Conservation (phyloP, 2,888 invertebrate species). For the Andrena flavipes region DNA sequence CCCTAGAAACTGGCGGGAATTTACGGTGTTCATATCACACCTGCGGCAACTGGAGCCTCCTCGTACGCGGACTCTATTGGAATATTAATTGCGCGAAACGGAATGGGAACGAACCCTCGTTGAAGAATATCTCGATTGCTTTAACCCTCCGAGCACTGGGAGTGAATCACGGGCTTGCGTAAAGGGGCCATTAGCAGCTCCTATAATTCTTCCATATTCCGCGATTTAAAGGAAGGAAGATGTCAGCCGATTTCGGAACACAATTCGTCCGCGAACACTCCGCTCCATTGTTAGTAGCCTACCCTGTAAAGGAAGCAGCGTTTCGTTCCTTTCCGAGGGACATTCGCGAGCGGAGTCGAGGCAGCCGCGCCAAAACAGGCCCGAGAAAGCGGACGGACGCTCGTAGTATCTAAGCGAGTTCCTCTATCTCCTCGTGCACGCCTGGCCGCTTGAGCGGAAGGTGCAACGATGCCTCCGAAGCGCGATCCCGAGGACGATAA, state of each 20-base stretch:
- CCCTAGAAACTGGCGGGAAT: constrained; percentile 35
- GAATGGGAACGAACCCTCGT: neutral
- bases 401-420: constrained; percentile 33
- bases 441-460: constrained; percentile 34
- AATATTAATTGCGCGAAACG: constrained; percentile 52
- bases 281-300: too few species aligned
- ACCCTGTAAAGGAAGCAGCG: too few species aligned
- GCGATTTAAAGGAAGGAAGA: neutral
- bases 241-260: too few species aligned
- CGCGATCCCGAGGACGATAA: constrained; percentile 77
- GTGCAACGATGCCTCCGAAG: constrained; percentile 71
- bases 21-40: constrained; percentile 61
- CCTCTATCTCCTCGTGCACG: constrained; percentile 40
- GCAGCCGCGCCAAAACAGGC: constrained; percentile 43
- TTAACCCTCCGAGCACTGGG: neutral
- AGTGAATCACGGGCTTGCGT: constrained; percentile 1
- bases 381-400: constrained; percentile 27
- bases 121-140: constrained; percentile 8
- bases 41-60: constrained; percentile 47
- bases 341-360: constrained; percentile 20
- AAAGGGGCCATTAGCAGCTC: neutral
- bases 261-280: too few species aligned
- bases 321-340: neutral
- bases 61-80: constrained; percentile 32
- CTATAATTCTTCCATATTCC: neutral